Conservation (phyloP, 2,797 vertebrate genomes). For the Oophaga sylvatica region DNA sequence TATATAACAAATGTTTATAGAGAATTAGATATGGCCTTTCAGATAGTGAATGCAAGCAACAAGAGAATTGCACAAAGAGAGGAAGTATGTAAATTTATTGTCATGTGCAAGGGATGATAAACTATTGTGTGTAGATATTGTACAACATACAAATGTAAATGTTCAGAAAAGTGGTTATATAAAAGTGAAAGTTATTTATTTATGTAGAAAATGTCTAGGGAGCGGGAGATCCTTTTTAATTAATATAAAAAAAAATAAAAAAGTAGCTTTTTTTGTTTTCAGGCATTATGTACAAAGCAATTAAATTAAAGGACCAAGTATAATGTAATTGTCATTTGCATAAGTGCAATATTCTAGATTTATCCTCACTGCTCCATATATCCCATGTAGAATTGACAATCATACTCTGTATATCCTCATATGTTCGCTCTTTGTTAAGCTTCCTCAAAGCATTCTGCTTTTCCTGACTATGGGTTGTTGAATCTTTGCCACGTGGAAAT, state of each 20-base stretch:
- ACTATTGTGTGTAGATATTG: constrained; percentile 82
- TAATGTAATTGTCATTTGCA: constrained; percentile 76
- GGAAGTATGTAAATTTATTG: constrained; percentile 63
- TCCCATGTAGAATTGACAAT: constrained; percentile 80
- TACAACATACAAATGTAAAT: constrained; percentile 78
- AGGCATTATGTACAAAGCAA: constrained; percentile 76
- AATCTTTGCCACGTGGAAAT: constrained; percentile 48
- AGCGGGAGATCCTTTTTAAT: constrained; percentile 74
- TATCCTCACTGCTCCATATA: constrained; percentile 68
- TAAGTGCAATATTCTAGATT: constrained; percentile 81
- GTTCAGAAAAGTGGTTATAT: constrained; percentile 78
- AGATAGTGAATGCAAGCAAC: constrained; percentile 69
- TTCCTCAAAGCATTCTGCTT: constrained; percentile 31
- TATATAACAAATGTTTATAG: constrained; percentile 1
- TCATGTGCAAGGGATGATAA: constrained; percentile 66
- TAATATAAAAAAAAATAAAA: constrained; percentile 68
- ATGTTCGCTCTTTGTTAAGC: constrained; percentile 62
- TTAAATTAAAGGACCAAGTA: constrained; percentile 82
- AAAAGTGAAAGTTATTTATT: constrained; percentile 87
- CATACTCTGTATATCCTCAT: constrained; percentile 69
- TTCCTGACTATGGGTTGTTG: constrained; percentile 27
- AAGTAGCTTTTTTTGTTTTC: constrained; percentile 74
- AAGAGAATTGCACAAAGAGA: constrained; percentile 56
- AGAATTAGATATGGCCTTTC: constrained; percentile 71
- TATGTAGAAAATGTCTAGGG: constrained; percentile 75